Evolutionary conservation across 2,888 invertebrate genomes (phyloP).

Genomic region (Fissipunctia ypsillon): DNA sequence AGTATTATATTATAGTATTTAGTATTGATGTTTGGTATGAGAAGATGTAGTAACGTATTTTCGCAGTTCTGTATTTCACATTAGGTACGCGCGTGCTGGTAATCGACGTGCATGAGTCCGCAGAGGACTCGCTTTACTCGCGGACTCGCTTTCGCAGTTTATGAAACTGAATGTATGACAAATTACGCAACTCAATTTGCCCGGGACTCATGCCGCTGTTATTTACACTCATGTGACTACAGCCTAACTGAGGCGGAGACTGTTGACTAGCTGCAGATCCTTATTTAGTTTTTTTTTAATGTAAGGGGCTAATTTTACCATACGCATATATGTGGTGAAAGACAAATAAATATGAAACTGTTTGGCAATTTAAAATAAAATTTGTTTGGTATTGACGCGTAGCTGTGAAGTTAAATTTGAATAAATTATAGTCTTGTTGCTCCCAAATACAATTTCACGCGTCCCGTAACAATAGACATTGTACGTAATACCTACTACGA

Average conservation of each 20-base stretch:
- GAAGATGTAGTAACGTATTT: not conserved
- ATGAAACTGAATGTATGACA: not conserved
- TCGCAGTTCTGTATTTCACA: not conserved
- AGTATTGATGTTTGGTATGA: not conserved
- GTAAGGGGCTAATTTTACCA: not conserved
- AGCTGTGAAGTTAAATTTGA: conserved; percentile 4
- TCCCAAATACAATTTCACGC: conserved; percentile 24
- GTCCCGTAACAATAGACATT: not conserved
- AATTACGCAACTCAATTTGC: conserved; percentile 2
- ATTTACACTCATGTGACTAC: not conserved
- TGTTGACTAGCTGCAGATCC: not conserved
- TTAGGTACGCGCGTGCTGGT: not conserved
- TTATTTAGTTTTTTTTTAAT: not conserved
- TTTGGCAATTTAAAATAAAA: not conserved
- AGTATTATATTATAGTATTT: too few relatives aligned
- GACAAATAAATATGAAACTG: not conserved
- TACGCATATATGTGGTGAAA: not conserved
- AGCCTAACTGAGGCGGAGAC: not conserved
- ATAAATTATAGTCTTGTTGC: conserved; percentile 8
- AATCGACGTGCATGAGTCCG: not conserved
- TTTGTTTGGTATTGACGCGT: not conserved
- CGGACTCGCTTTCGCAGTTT: too few relatives aligned
- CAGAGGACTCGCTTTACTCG: not conserved
- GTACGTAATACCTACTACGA: not conserved
- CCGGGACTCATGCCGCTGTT: not conserved